A percentile compares a stretch with the other conserved stretches of the same genome.
Conservation (phyloP, 2,888 invertebrate genomes). For the Leptinotarsa haldemani region DNA sequence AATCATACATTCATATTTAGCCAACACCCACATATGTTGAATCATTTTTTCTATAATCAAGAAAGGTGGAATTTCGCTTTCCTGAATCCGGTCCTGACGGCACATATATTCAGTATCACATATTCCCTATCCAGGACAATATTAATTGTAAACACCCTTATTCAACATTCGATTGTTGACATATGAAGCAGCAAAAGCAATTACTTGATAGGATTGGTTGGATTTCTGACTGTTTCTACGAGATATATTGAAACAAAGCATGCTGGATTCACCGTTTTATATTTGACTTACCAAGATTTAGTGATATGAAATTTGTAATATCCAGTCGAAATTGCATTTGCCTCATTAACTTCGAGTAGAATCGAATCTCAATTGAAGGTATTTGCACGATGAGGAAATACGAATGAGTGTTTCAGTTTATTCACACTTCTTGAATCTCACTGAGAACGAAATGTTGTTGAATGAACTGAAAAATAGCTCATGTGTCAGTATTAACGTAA, state of each 20-base stretch:
- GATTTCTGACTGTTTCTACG: constrained; percentile 46
- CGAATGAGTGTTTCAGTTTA: background rate
- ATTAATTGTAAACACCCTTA: constrained; percentile 54
- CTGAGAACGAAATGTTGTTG: too few relatives aligned
- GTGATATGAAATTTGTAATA: constrained; percentile 1
- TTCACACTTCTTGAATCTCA: background rate
- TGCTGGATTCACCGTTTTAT: constrained; percentile 37
- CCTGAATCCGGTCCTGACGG: background rate
- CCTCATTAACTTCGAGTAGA: background rate
- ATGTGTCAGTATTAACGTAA: too few relatives aligned
- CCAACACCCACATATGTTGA: too few relatives aligned
- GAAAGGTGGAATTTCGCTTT: constrained; percentile 19
- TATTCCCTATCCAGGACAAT: constrained; percentile 48
- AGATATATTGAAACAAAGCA: constrained; percentile 47
- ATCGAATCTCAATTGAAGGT: background rate
- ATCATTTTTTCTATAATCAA: too few relatives aligned
- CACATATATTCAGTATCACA: constrained; percentile 42
- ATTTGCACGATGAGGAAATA: background rate
- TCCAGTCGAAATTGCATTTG: constrained; percentile 3
- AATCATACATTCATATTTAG: too few relatives aligned
- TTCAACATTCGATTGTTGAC: constrained; percentile 53
- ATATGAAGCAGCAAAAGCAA: constrained; percentile 55
- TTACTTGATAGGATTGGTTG: constrained; percentile 53
- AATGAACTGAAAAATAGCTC: too few relatives aligned
- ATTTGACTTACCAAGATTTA: constrained; percentile 26